Percentiles rank a stretch among this genome's conserved stretches.
Evolutionary conservation across 2,113 vertebrate species (phyloP).

Genomic region (Pitta sordida): DNA sequence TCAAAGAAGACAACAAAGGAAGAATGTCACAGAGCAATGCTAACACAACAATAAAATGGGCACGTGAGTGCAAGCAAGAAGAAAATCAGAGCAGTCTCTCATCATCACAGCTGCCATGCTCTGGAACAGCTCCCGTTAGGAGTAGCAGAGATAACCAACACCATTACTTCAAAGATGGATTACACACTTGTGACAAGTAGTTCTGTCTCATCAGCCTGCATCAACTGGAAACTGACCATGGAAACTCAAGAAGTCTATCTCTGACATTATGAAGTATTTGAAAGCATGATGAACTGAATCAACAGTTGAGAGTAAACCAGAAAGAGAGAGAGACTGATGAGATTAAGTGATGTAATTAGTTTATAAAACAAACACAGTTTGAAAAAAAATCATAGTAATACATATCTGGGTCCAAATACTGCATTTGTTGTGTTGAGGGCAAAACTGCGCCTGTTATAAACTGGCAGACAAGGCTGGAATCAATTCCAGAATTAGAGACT

Average conservation of each 20-base stretch:
- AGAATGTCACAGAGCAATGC: not conserved
- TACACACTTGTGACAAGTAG: too few species aligned
- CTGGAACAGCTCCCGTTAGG: not conserved
- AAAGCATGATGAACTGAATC: not conserved
- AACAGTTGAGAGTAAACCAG: not conserved
- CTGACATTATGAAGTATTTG: not conserved
- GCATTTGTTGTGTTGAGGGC: not conserved
- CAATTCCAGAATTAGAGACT: not conserved
- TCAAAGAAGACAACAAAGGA: not conserved
- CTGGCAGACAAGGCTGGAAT: not conserved
- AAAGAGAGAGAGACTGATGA: not conserved
- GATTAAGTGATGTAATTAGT: not conserved
- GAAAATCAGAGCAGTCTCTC: not conserved
- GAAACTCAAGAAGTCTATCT: not conserved
- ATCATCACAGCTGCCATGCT: not conserved
- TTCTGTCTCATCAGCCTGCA: too few species aligned
- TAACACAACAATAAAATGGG: not conserved
- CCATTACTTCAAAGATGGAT: not conserved
- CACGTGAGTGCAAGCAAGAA: not conserved
- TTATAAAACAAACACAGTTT: not conserved
- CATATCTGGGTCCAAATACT: not conserved
- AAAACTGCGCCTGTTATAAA: not conserved
- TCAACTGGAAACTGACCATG: not conserved
- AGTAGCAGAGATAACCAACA: not conserved
- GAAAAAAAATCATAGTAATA: not conserved